These are phyloP conservation scores for Alaudala cheleensis DNA, from an alignment of 2,113 vertebrate species.

Conservation along the genomic window DNA sequence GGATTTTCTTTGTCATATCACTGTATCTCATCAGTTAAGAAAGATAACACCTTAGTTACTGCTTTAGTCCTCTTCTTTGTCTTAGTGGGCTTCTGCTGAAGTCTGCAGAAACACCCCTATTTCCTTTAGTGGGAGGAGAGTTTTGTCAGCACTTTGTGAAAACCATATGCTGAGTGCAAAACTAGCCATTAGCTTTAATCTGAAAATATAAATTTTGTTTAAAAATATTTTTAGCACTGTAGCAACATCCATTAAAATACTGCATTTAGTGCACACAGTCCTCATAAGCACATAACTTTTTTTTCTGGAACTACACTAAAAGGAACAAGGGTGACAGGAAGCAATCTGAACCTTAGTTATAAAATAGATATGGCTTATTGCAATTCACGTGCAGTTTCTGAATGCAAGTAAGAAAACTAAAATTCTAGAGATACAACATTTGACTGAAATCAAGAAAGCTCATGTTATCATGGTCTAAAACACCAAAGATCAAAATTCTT, in stretches of 20 bases:
- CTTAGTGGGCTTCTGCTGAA: neutral
- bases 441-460: neutral
- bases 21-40: neutral
- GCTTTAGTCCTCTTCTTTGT: neutral
- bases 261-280: neutral
- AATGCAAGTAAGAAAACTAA: neutral
- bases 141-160: conserved; percentile 15
- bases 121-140: neutral
- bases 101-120: neutral
- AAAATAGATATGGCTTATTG: neutral
- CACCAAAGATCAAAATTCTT: neutral
- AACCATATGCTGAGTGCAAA: neutral
- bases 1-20: neutral
- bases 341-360: neutral
- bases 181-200: neutral
- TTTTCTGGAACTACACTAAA: neutral
- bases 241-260: neutral
- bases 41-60: neutral
- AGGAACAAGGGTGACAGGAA: neutral
- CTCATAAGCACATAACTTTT: neutral
- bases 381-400: neutral
- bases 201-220: neutral
- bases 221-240: neutral
- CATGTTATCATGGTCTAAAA: neutral
- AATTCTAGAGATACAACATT: neutral